These are phyloP conservation scores for Laticauda colubrina DNA, from an alignment of 2,113 vertebrate genomes.

Conservation along the genomic window DNA sequence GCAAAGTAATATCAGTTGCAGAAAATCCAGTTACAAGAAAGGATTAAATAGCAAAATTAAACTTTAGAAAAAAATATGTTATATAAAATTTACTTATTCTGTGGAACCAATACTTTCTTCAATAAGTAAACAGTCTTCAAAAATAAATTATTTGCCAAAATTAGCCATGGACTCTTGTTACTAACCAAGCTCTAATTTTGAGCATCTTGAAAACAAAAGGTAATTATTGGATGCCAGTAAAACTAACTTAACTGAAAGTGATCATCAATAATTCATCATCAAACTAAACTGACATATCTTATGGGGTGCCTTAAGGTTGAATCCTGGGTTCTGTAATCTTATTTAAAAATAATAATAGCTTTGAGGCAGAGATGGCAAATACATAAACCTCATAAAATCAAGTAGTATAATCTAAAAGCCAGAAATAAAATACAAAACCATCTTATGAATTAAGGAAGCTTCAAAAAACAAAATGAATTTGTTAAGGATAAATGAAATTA, in stretches of 20 bases:
- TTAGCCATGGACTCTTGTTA: background rate
- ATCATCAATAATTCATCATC: background rate
- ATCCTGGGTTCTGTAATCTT: background rate
- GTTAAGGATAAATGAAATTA: background rate
- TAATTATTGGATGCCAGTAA: background rate
- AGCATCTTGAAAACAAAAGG: background rate
- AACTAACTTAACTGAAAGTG: background rate
- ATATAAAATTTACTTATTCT: background rate
- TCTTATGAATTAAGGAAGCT: background rate
- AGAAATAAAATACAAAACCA: background rate
- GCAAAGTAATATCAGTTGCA: background rate
- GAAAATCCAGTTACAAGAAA: background rate
- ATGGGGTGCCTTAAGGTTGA: background rate
- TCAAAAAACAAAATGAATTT: background rate
- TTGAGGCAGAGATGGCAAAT: background rate
- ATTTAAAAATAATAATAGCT: background rate
- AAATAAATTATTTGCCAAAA: background rate
- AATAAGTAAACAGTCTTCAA: background rate
- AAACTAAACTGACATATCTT: background rate
- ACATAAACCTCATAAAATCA: background rate
- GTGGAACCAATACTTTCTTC: background rate
- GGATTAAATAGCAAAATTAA: background rate
- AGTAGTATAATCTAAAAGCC: background rate
- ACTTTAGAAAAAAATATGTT: background rate
- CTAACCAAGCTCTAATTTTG: background rate